phyloP scores from a whole-genome alignment of 30 jellyfish, hydroid and myxozoan species.

The Turritopsis dohrnii region DNA sequence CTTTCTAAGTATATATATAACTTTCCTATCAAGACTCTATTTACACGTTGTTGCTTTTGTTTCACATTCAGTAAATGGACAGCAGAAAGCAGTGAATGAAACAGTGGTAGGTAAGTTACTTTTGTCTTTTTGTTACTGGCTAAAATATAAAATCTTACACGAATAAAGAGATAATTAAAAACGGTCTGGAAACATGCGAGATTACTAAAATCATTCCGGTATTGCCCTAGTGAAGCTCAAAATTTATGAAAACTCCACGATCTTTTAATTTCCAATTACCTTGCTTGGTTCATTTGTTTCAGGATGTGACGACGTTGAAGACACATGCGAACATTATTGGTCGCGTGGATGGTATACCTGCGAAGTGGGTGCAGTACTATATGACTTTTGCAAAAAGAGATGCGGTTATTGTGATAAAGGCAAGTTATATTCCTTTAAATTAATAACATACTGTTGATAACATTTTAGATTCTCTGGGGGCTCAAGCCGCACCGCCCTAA shows the following conservation, averaged over 20 bases:
- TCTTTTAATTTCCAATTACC: neutral
- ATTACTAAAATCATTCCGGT: no score
- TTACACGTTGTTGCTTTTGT: neutral
- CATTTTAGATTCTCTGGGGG: no score
- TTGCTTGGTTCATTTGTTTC: neutral
- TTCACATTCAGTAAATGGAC: neutral
- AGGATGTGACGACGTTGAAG: neutral
- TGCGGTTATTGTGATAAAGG: conserved; percentile 25
- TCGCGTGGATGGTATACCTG: conserved; percentile 30
- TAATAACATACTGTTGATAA: no score
- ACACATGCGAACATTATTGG: conserved; percentile 18
- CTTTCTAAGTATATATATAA: neutral
- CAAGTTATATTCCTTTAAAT: neutral
- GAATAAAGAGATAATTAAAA: no score
- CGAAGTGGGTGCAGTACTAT: conserved; percentile 19
- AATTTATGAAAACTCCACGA: no score
- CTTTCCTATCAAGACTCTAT: neutral
- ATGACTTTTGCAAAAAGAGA: neutral
- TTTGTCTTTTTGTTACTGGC: neutral
- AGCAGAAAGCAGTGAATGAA: neutral
- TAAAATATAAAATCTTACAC: no score
- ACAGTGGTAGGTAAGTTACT: neutral
- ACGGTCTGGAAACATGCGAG: no score
- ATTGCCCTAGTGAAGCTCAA: no score
- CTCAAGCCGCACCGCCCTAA: no score